phyloP scores from a whole-genome alignment of 2,888 invertebrate species.

The Anodontia alba region DNA sequence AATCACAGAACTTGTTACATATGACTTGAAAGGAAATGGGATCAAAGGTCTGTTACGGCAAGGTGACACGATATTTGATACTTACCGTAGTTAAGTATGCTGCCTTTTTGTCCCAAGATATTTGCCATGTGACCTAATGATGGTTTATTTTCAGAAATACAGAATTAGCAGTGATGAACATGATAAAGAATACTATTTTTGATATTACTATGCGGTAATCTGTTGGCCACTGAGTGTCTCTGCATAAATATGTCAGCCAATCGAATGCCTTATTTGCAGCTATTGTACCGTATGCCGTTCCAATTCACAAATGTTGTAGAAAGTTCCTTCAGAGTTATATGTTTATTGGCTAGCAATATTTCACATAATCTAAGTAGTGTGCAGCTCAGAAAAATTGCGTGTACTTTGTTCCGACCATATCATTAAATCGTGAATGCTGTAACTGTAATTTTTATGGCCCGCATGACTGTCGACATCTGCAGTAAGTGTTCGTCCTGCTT shows the following conservation, averaged over 20 bases:
- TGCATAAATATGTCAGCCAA: neutral
- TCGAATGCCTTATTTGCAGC: neutral
- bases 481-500: too few relatives aligned
- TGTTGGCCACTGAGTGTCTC: neutral
- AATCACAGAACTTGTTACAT: constrained; percentile 55
- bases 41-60: constrained; percentile 35
- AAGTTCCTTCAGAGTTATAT: too few relatives aligned
- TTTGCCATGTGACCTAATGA: neutral
- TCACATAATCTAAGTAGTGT: too few relatives aligned
- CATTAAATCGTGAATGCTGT: too few relatives aligned
- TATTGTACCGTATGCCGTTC: neutral
- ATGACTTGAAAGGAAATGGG: constrained; percentile 27
- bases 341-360: too few relatives aligned
- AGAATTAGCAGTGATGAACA: neutral
- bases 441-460: too few relatives aligned
- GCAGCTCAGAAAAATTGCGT: too few relatives aligned
- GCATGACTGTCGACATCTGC: too few relatives aligned
- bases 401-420: too few relatives aligned
- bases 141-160: neutral
- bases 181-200: neutral
- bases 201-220: neutral
- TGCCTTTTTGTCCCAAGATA: neutral
- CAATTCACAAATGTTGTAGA: too few relatives aligned
- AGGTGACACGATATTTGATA: constrained; percentile 46
- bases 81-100: neutral